Evolutionary conservation across 92 coral and sea anemone species (phyloP), one percentile per base, ranked within the genome.

Genomic region (Siderastrea radians): DNA sequence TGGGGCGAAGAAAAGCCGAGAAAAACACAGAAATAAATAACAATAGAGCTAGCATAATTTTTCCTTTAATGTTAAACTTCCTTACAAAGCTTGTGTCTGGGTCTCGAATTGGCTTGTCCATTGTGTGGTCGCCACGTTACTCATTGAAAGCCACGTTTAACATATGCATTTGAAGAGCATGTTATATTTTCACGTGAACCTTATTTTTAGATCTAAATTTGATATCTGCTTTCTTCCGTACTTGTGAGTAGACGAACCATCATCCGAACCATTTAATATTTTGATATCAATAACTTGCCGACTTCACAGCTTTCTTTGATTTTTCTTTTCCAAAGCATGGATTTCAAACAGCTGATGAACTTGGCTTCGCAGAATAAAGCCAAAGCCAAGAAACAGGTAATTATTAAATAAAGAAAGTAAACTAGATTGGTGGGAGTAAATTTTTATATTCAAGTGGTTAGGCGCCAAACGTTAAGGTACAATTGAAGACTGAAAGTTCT

Each of bases 331-430:
- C 67, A 69, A 57, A 58, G 78, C 38, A 95, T 95, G 98, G 91
- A 95, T 86, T 95, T 95, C 83, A 85, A 86, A 54, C 93, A 91
- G 49, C 69, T 95, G 17, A 95, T 95, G 98, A 66, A 84, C 47
- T 77, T 78, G 73, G 98, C 98, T 15, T 68, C 94, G 72, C 89
- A 85, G 71, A 95, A 95, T 83, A 92, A 85, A 74, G 38, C 13
- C 12, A 86, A 67, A 55, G 80, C 96, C 57, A 59, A 69, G 26
- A 90, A 80, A 69, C 98, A 95, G 98, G 98, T 95, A 82, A 51
- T 69, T 1, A 19, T 62, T 9, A 9, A 52, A 12, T 13, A 8
- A 43, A 52, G 4, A 11, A 3, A 6, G 26, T 5, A 64, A 64
- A 67, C 1, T 3, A 60, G 13, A 9, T 3, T 26, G 38, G 38